Percentiles rank a stretch among this genome's conserved stretches.
Conservation (phyloP, 2,113 vertebrate species). For the Dicentrarchus labrax region DNA sequence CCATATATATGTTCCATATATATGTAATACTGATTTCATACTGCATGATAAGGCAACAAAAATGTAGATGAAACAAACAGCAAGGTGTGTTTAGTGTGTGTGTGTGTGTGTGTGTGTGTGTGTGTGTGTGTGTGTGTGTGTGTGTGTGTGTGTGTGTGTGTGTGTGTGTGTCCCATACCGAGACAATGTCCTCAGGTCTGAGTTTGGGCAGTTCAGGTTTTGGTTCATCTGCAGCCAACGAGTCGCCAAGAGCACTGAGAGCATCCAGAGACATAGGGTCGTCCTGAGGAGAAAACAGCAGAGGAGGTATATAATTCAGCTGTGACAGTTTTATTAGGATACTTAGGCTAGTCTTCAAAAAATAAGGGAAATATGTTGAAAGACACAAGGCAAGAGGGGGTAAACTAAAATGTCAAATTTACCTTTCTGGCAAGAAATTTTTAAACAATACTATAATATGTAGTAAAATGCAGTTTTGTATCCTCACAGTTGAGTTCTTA, state of each 20-base stretch:
- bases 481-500: conserved; percentile 2
- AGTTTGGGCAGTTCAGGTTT: conserved; percentile 70
- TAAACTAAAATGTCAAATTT: too few relatives aligned
- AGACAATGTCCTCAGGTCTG: conserved; percentile 75
- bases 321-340: not conserved
- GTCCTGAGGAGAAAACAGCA: conserved; percentile 51
- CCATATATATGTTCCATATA: too few relatives aligned
- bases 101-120: not conserved
- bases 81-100: not conserved
- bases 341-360: too few relatives aligned
- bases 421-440: too few relatives aligned
- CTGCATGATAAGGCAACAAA: too few relatives aligned
- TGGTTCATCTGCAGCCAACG: conserved; percentile 57
- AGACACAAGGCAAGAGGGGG: conserved; percentile 10
- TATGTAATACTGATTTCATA: too few relatives aligned
- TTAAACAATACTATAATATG: not conserved
- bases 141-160: not conserved
- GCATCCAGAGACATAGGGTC: conserved; percentile 71
- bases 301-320: not conserved
- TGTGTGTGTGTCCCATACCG: conserved; percentile 56
- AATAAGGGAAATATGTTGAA: too few relatives aligned
- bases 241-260: conserved; percentile 70
- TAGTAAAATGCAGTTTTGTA: not conserved
- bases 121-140: too few relatives aligned
- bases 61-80: too few relatives aligned